phyloP scores from a whole-genome alignment of 1,140 invertebrate species.

The Dendrolimus punctatus region DNA sequence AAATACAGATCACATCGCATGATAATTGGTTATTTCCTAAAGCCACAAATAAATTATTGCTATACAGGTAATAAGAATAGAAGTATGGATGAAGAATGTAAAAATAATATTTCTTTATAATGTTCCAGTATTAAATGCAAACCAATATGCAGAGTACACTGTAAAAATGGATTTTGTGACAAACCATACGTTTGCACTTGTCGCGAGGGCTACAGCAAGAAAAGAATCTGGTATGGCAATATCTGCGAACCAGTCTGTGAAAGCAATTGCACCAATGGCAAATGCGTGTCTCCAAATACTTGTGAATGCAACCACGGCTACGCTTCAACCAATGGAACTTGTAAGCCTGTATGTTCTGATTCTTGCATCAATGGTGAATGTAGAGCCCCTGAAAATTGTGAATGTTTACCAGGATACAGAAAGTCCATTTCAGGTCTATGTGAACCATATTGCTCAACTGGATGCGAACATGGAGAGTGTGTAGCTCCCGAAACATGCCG shows the following conservation, averaged over 20 bases:
- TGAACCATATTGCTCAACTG: slow-evolving; percentile 9
- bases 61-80: background rate
- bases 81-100: too few species aligned
- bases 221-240: slow-evolving; percentile 24
- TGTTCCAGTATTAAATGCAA: slow-evolving; percentile 10
- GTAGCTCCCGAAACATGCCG: slow-evolving; percentile 1
- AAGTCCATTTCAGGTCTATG: slow-evolving; percentile 6
- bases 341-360: slow-evolving; percentile 6
- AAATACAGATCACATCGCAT: too few species aligned
- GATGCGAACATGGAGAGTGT: too few species aligned
- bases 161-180: slow-evolving; percentile 22
- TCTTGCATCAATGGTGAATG: slow-evolving; percentile 19
- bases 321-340: slow-evolving; percentile 10
- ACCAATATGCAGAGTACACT: slow-evolving; percentile 8
- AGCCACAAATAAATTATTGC: background rate
- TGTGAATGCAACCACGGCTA: slow-evolving; percentile 70
- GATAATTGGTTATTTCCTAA: background rate
- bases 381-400: slow-evolving; percentile 13
- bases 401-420: slow-evolving; percentile 19
- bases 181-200: slow-evolving; percentile 63
- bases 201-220: slow-evolving; percentile 31
- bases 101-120: too few species aligned
- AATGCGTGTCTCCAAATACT: slow-evolving; percentile 63
- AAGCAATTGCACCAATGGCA: slow-evolving; percentile 40
- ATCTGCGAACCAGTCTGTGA: slow-evolving; percentile 17